These are phyloP conservation scores for Bungarus multicinctus DNA, from an alignment of 2,113 vertebrate species.

Conservation along the genomic window DNA sequence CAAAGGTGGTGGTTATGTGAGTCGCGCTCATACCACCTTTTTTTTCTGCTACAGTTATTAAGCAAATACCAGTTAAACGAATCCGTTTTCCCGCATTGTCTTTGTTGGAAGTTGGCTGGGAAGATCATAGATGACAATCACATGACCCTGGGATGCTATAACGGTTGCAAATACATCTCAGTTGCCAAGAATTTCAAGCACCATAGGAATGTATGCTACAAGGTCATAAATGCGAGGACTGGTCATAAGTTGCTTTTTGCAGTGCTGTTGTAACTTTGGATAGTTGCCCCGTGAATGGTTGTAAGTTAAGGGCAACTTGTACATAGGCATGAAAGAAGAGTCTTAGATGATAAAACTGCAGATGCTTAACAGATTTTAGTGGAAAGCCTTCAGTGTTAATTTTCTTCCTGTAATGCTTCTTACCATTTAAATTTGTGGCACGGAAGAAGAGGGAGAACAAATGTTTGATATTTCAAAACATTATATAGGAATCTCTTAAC, in stretches of 20 bases:
- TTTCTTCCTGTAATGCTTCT: slow-evolving; percentile 28
- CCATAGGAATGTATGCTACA: neutral
- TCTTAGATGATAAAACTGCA: neutral
- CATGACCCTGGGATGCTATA: neutral
- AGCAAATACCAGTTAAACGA: neutral
- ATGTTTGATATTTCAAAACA: neutral
- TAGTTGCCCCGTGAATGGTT: neutral
- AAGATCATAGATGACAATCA: neutral
- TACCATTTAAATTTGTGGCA: neutral
- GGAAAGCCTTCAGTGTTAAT: slow-evolving; percentile 23
- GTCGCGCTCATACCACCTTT: neutral
- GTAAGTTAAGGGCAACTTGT: neutral
- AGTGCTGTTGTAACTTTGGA: neutral
- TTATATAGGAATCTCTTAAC: neutral
- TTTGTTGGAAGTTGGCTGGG: neutral
- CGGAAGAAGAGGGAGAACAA: too few species aligned
- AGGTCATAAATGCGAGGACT: neutral
- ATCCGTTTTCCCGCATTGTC: neutral
- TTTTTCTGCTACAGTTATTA: neutral
- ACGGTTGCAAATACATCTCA: neutral
- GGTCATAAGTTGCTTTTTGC: neutral
- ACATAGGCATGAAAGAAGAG: neutral
- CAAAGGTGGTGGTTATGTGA: neutral
- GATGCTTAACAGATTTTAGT: slow-evolving; percentile 26
- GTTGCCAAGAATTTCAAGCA: neutral